A percentile compares a stretch with the other conserved stretches of the same genome.
Evolutionary conservation across 92 coral and sea anemone genomes (phyloP).

Genomic region (Epizoanthus stellaris): DNA sequence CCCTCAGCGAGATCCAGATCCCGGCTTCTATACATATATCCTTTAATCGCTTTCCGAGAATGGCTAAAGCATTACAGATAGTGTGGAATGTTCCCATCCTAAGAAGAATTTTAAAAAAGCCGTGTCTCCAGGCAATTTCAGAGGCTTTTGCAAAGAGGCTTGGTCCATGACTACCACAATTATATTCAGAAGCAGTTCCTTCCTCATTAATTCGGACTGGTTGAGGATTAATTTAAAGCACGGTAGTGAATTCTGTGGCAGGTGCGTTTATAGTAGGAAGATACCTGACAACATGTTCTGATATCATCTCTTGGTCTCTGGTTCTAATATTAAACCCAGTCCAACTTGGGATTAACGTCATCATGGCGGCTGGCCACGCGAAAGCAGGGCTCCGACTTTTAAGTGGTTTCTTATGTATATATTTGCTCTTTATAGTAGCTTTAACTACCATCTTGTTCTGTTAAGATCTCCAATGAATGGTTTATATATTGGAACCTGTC

Average conservation of each 20-base stretch:
- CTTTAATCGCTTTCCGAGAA: conserved; percentile 51
- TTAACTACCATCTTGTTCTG: not conserved
- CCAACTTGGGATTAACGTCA: too few relatives aligned
- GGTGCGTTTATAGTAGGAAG: too few relatives aligned
- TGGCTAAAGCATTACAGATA: conserved; percentile 10
- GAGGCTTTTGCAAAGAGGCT: conserved; percentile 55
- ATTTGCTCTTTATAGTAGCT: not conserved
- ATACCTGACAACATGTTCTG: too few relatives aligned
- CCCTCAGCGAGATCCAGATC: conserved; percentile 46
- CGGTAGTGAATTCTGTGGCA: too few relatives aligned
- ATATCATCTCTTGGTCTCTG: too few relatives aligned
- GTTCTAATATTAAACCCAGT: too few relatives aligned
- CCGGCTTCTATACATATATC: conserved; percentile 44
- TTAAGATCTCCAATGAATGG: not conserved
- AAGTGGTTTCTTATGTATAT: not conserved
- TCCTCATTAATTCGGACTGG: conserved; percentile 20
- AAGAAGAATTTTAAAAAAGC: conserved; percentile 9
- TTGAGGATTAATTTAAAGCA: too few relatives aligned
- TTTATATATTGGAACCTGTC: conserved; percentile 5
- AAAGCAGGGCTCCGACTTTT: conserved; percentile 2
- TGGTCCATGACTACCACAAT: conserved; percentile 41
- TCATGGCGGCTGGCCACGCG: not conserved
- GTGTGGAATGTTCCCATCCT: conserved; percentile 45
- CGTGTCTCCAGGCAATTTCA: conserved; percentile 43
- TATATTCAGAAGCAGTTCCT: conserved; percentile 7